Percentiles rank a stretch among this genome's conserved stretches.
Evolutionary conservation across 2,888 invertebrate genomes (phyloP).

Genomic region (Nomada goodeniana): DNA sequence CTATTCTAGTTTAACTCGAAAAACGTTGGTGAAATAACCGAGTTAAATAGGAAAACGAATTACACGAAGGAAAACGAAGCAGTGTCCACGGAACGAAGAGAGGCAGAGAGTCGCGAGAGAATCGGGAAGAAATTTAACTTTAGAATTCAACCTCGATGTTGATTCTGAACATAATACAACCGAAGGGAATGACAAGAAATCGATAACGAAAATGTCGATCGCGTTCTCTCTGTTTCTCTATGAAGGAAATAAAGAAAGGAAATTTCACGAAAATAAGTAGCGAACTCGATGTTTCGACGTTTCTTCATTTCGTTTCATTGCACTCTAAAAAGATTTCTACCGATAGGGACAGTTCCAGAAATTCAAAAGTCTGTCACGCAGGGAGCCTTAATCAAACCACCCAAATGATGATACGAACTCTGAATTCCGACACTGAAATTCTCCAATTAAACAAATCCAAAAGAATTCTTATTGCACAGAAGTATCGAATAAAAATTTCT

Average conservation of each 20-base stretch:
- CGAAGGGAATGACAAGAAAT: constrained; percentile 10
- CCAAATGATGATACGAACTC: too few species aligned
- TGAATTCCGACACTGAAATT: too few species aligned
- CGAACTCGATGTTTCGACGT: too few species aligned
- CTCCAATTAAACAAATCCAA: too few species aligned
- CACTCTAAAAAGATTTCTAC: too few species aligned
- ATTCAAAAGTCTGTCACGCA: too few species aligned
- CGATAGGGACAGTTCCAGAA: too few species aligned
- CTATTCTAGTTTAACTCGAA: background rate
- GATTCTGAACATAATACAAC: constrained; percentile 24
- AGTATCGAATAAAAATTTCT: too few species aligned
- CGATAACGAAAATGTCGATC: constrained; percentile 27
- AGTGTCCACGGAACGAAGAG: constrained; percentile 13
- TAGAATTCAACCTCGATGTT: constrained; percentile 37
- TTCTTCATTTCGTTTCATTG: too few species aligned
- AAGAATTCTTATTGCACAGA: too few species aligned
- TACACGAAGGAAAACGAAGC: constrained; percentile 18
- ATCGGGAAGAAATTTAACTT: constrained; percentile 22
- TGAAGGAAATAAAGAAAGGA: constrained; percentile 20
- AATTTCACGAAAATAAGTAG: too few species aligned
- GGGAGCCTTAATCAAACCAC: too few species aligned
- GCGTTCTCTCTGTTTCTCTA: background rate
- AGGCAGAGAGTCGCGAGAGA: background rate
- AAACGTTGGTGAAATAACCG: constrained; percentile 13
- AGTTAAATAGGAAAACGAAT: constrained; percentile 32